Conservation (phyloP, 2,113 vertebrate genomes). For the Hyaena hyaena region DNA sequence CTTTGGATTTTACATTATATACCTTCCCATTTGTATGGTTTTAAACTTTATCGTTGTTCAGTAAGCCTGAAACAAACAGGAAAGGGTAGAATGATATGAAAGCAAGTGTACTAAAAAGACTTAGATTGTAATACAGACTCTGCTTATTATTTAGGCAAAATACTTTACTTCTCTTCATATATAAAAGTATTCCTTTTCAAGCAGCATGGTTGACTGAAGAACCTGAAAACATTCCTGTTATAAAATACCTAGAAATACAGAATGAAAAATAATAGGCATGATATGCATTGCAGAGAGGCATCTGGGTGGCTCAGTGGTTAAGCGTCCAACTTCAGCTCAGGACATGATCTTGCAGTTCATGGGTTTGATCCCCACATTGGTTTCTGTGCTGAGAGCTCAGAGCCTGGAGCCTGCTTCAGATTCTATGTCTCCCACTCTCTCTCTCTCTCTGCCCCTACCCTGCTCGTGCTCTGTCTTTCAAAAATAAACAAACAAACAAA, state of each 20-base stretch:
- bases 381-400: no score
- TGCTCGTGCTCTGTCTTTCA: no score
- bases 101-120: not conserved
- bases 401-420: no score
- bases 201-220: not conserved
- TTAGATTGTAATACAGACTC: not conserved
- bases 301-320: no score
- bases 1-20: not conserved
- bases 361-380: no score
- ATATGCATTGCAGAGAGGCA: not conserved
- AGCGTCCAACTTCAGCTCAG: no score
- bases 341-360: no score
- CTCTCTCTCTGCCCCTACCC: no score
- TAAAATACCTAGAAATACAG: not conserved
- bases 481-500: no score
- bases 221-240: conserved; percentile 5
- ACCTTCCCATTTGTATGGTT: not conserved
- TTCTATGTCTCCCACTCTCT: no score
- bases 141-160: not conserved
- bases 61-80: conserved; percentile 30
- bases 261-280: conserved; percentile 17
- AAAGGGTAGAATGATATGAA: not conserved
- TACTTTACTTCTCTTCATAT: not conserved
- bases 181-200: conserved; percentile 29
- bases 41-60: conserved; percentile 34